Evolutionary conservation across 2,113 vertebrate genomes (phyloP).

Genomic region (Seriola rivoliana): DNA sequence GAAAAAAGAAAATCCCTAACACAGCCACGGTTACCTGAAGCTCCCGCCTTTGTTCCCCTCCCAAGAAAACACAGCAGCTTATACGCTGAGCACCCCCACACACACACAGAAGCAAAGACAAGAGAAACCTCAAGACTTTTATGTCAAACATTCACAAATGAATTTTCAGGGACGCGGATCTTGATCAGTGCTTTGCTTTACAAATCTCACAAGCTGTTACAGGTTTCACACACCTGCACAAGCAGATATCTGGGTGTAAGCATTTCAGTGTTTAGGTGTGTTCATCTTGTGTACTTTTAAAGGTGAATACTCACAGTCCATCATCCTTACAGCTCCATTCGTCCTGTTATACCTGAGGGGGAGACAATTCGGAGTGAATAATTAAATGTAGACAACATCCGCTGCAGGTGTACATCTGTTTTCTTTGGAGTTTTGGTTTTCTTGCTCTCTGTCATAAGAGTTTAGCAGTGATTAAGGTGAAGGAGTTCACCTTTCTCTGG

Average conservation of each 20-base stretch:
- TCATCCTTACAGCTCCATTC: too few relatives aligned
- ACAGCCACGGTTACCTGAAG: conserved; percentile 48
- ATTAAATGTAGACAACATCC: background rate
- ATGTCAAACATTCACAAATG: conserved; percentile 36
- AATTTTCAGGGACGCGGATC: conserved; percentile 39
- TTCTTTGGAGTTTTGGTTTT: too few relatives aligned
- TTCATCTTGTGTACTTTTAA: conserved; percentile 36
- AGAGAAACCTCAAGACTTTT: conserved; percentile 53
- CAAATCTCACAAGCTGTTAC: conserved; percentile 49
- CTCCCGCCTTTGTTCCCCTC: conserved; percentile 33
- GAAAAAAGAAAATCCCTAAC: conserved; percentile 45
- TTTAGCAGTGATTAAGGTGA: too few relatives aligned
- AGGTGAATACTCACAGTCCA: background rate
- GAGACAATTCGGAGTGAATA: too few relatives aligned
- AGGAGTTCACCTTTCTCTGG: too few relatives aligned
- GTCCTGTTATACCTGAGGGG: background rate
- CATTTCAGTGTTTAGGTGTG: conserved; percentile 23
- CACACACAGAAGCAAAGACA: conserved; percentile 44
- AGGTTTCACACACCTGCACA: conserved; percentile 69
- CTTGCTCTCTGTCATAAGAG: too few relatives aligned
- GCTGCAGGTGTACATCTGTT: too few relatives aligned
- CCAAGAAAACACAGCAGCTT: conserved; percentile 48
- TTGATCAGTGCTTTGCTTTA: conserved; percentile 57
- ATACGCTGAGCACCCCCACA: conserved; percentile 20
- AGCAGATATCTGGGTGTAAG: conserved; percentile 44